Evolutionary conservation across 2,113 vertebrate genomes (phyloP).

Genomic region (Corapipo altera): DNA sequence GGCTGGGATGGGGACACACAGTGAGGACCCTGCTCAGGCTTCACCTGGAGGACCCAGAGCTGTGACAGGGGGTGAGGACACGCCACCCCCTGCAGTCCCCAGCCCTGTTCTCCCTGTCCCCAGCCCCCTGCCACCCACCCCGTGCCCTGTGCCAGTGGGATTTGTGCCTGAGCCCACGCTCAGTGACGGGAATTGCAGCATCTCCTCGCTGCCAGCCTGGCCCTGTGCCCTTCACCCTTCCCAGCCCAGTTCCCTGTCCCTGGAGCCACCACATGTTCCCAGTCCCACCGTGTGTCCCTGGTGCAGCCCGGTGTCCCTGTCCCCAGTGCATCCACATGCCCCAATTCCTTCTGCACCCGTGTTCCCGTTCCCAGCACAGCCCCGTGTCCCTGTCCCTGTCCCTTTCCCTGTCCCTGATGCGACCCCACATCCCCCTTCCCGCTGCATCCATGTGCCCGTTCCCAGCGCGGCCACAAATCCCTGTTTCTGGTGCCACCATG

Average conservation of each 20-base stretch:
- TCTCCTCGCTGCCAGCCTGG: not conserved
- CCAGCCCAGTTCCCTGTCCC: not conserved
- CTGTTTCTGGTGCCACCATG: not conserved
- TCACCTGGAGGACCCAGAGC: not conserved
- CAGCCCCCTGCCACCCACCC: not conserved
- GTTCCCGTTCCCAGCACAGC: not conserved
- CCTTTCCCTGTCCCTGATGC: not conserved
- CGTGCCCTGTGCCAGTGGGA: not conserved
- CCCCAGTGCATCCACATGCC: not conserved
- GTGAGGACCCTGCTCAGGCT: not conserved
- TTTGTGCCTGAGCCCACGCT: not conserved
- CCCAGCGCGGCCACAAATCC: not conserved
- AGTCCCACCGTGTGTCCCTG: no score
- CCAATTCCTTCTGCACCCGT: not conserved
- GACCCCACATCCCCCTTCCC: not conserved
- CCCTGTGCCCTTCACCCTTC: not conserved
- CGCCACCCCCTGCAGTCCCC: fast-evolving
- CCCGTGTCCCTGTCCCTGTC: not conserved
- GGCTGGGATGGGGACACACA: not conserved
- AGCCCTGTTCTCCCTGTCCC: not conserved
- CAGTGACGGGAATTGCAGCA: not conserved
- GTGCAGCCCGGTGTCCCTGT: not conserved
- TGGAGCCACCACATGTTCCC: fast-evolving
- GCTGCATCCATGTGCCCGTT: not conserved
- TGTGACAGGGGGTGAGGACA: fast-evolving